These are phyloP conservation scores for Cyanoliseus patagonus DNA, from an alignment of 2,113 vertebrate species.

Conservation along the genomic window DNA sequence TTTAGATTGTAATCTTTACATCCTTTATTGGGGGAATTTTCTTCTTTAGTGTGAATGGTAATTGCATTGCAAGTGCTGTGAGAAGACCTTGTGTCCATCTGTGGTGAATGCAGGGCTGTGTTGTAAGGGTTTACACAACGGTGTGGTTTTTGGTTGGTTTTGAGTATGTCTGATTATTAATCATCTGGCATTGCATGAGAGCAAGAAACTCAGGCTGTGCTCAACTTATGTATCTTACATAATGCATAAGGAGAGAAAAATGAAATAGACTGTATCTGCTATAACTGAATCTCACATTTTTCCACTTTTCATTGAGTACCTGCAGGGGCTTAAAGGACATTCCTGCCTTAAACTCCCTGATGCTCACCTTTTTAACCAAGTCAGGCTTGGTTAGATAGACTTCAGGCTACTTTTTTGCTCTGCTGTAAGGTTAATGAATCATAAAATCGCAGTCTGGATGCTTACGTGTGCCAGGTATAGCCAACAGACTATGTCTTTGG, in stretches of 20 bases:
- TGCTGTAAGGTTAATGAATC: neutral
- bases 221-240: neutral
- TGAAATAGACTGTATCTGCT: neutral
- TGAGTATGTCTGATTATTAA: neutral
- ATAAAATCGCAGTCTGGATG: neutral
- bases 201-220: neutral
- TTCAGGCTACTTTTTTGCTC: neutral
- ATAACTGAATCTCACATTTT: neutral
- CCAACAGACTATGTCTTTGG: neutral
- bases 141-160: neutral
- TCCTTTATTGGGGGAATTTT: conserved; percentile 24
- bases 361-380: neutral
- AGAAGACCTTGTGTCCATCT: neutral
- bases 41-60: conserved; percentile 40
- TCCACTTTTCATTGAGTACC: neutral
- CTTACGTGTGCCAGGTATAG: rapidly evolving
- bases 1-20: conserved; percentile 68
- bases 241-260: neutral
- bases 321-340: neutral
- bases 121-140: neutral
- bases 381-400: too few relatives aligned
- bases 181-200: neutral
- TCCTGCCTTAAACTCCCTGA: neutral
- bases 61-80: neutral
- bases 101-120: neutral